Evolutionary conservation across 2,797 vertebrate genomes (phyloP).

Genomic region (Tolypeutes matacus): DNA sequence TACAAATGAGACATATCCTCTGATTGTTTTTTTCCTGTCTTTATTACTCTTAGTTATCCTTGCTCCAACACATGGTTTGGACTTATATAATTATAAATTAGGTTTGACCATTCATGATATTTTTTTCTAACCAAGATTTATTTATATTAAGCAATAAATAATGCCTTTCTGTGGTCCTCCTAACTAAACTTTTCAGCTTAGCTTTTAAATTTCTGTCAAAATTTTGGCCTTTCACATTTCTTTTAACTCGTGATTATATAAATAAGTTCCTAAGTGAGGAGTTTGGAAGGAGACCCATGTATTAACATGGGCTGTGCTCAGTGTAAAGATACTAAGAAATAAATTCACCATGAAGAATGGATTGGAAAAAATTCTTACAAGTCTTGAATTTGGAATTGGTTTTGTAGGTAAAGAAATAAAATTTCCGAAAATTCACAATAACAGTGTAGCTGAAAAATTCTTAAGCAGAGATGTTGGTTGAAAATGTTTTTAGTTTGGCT

Average conservation of each 20-base stretch:
- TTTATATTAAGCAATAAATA: neutral
- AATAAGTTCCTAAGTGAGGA: neutral
- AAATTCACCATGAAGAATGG: neutral
- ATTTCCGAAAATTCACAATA: neutral
- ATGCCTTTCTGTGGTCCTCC: neutral
- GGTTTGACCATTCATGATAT: neutral
- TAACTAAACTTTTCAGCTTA: neutral
- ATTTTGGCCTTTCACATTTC: neutral
- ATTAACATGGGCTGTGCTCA: neutral
- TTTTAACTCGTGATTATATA: neutral
- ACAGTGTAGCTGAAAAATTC: neutral
- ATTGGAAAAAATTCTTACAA: neutral
- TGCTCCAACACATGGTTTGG: neutral
- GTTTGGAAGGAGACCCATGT: neutral
- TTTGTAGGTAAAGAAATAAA: neutral
- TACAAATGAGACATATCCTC: neutral
- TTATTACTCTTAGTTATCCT: neutral
- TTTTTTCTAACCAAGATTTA: neutral
- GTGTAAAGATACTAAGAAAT: neutral
- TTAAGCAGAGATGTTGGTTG: neutral
- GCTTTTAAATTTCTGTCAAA: neutral
- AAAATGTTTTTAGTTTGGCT: neutral
- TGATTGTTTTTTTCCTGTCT: neutral
- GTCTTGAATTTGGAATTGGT: neutral
- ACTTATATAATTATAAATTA: neutral